Evolutionary conservation across 2,797 vertebrate species (phyloP), one percentile per base, ranked within the genome.

Genomic region (Synanceia verrucosa): DNA sequence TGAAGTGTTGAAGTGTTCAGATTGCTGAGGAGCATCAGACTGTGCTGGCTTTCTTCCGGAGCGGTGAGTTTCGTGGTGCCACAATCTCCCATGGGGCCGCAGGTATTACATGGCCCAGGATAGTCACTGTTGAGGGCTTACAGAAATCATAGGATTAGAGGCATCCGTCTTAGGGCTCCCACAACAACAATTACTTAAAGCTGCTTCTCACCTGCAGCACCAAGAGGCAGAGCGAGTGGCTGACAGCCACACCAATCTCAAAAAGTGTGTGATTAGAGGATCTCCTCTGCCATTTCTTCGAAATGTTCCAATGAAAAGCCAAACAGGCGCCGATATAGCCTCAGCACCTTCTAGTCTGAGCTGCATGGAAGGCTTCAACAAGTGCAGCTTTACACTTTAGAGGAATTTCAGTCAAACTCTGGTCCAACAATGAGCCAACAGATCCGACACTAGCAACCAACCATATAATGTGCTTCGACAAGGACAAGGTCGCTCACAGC

Each of bases 101-200:
- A 5, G 64, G 83, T 65, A 79, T 84, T 82, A 89, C 85, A 87
- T 48, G 78, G 56, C 83, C 57, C 60, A 39, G 62, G 76, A 71
- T 44, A 66, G 80, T 77, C 81, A 65, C 82, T 67, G 75, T 66
- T 55, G 59, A 61, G 52, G 75, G 82, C 59, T 88, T 88, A 83
- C 57, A 82, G 84, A 83, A 85, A 88, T 78, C 71, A 69, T 36
- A 33, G 85, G 84, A 89, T 92, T 88, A 88, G 75, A 86, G 68
- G 52, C 70, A 55, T 81, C 82, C 48, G 14, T 82, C 82, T 80
- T 80, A 65, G 50, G 55, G 83, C 72, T 84, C 76, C 85, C 51
- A 44, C 75, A 81, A 87, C 81, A 85, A 88, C 87, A 89, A 87
- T 88, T 88, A 90, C 86, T 79, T 70, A 74, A 76, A 82, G 73